Conservation (phyloP, 2,113 vertebrate species). For the Gorilla gorilla region DNA sequence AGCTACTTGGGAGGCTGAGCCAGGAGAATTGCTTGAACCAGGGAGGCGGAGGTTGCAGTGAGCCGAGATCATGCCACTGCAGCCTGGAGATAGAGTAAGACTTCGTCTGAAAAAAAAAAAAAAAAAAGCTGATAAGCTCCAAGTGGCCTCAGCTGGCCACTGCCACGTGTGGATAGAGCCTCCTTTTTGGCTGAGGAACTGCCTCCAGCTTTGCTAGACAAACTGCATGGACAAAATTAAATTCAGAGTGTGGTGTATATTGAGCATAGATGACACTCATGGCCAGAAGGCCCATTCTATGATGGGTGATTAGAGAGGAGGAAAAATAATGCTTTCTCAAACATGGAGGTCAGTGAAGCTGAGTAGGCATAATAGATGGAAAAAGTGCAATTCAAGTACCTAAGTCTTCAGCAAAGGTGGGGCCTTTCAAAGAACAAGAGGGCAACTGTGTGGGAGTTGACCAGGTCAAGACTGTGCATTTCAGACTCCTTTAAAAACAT, state of each 20-base stretch:
- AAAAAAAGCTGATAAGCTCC: neutral
- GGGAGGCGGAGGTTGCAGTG: too few species aligned
- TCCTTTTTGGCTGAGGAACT: rapidly evolving
- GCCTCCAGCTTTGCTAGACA: neutral
- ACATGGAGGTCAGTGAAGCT: too few species aligned
- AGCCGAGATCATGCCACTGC: too few species aligned
- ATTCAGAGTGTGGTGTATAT: rapidly evolving
- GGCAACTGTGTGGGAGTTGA: rapidly evolving
- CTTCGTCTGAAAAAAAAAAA: too few species aligned
- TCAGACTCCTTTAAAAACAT: neutral
- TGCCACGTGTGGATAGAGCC: rapidly evolving
- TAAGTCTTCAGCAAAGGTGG: rapidly evolving
- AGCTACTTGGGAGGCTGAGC: too few species aligned
- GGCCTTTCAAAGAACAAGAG: neutral
- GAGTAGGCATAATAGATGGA: rapidly evolving
- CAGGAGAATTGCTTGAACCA: too few species aligned
- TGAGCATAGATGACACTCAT: rapidly evolving
- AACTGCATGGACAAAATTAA: rapidly evolving
- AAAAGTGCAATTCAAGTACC: rapidly evolving
- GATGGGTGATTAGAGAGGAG: rapidly evolving
- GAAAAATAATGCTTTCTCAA: rapidly evolving
- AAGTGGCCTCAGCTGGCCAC: neutral
- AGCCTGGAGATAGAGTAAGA: too few species aligned
- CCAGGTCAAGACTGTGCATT: rapidly evolving
- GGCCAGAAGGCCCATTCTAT: neutral